phyloP scores from a whole-genome alignment of 2,113 vertebrate genomes.

The Nettapus auritus region DNA sequence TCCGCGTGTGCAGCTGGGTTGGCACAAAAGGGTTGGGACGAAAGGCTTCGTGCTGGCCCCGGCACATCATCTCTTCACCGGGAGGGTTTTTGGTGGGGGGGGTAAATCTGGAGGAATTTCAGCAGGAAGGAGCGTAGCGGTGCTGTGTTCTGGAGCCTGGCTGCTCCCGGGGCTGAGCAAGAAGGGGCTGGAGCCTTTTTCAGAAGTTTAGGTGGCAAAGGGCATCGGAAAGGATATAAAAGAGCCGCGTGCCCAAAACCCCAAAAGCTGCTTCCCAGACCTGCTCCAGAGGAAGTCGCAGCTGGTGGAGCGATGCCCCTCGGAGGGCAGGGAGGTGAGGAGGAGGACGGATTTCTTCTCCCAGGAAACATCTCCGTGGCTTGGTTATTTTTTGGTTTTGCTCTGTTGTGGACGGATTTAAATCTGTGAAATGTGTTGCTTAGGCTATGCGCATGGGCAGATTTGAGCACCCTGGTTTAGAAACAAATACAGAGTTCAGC shows the following conservation, averaged over 20 bases:
- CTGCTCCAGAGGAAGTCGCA: not conserved
- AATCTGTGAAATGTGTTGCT: not conserved
- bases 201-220: not conserved
- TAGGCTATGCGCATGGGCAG: not conserved
- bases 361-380: too few species aligned
- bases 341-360: not conserved
- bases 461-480: not conserved
- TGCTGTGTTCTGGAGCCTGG: not conserved
- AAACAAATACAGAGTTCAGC: not conserved
- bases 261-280: not conserved
- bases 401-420: not conserved
- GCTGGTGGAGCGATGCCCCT: not conserved
- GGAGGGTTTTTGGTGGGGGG: not conserved
- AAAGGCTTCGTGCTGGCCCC: not conserved
- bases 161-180: not conserved
- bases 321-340: not conserved
- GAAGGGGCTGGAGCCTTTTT: not conserved
- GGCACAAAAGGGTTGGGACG: not conserved
- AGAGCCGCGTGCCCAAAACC: rapidly evolving
- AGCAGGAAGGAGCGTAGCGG: not conserved
- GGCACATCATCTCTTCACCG: rapidly evolving
- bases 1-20: not conserved
- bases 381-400: not conserved
- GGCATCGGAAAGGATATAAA: not conserved
- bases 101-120: not conserved